These are phyloP conservation scores for Cataglyphis hispanica DNA, from an alignment of 1,140 invertebrate genomes.

Conservation along the genomic window DNA sequence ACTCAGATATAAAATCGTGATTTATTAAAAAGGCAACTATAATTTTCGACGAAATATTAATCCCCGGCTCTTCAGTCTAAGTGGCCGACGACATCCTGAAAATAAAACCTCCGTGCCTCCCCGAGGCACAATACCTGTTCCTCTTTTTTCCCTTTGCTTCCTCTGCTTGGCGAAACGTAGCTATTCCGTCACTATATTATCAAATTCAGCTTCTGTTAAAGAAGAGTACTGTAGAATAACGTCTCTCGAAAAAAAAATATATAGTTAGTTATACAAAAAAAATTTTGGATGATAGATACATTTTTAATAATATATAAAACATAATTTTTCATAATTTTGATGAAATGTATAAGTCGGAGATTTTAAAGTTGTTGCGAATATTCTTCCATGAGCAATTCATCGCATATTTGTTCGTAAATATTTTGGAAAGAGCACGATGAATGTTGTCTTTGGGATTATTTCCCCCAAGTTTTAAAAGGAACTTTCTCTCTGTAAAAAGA, in stretches of 20 bases:
- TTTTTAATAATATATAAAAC: neutral
- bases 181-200: neutral
- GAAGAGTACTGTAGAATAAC: neutral
- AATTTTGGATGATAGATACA: neutral
- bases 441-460: neutral
- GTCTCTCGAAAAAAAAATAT: neutral
- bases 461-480: neutral
- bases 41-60: too few species aligned
- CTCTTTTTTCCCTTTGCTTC: too few species aligned
- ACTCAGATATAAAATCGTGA: too few species aligned
- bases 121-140: too few species aligned
- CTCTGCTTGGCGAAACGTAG: constrained; percentile 4
- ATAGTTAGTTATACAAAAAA: neutral
- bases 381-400: neutral
- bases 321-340: neutral
- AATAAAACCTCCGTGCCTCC: too few species aligned
- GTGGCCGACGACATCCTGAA: too few species aligned
- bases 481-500: too few species aligned
- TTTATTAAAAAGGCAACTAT: too few species aligned
- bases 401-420: neutral
- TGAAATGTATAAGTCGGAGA: neutral
- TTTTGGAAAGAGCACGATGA: neutral
- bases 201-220: constrained; percentile 7
- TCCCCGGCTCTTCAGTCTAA: too few species aligned
- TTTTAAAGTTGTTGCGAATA: neutral